Percentiles rank a stretch among this genome's conserved stretches.
These are phyloP conservation scores for Meteorus cinctellus DNA, from an alignment of 2,888 invertebrate species.

Conservation along the genomic window DNA sequence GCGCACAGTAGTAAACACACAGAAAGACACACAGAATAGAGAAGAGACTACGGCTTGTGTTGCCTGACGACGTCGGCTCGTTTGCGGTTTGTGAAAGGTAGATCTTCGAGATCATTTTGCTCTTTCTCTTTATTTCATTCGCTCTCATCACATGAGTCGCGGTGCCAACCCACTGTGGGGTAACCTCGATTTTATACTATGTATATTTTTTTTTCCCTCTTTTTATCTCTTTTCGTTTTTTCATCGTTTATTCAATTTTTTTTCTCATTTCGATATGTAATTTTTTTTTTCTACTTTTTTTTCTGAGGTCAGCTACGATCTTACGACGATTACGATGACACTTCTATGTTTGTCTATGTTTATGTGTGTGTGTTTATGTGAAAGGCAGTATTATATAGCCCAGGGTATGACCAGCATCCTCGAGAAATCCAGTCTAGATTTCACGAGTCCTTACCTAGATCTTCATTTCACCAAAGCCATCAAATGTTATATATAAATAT, in stretches of 20 bases:
- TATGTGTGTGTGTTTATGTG: constrained; percentile 35
- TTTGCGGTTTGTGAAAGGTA: constrained; percentile 46
- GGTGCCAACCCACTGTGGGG: constrained; percentile 32
- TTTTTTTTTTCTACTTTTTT: constrained; percentile 20
- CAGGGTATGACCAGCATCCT: constrained; percentile 39
- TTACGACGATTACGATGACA: constrained; percentile 40
- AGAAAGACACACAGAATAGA: constrained; percentile 35
- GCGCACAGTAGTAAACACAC: constrained; percentile 34
- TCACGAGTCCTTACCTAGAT: constrained; percentile 38
- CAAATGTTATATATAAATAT: constrained; percentile 6
- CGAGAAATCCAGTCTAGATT: constrained; percentile 51
- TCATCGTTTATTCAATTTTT: background rate
- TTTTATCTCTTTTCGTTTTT: constrained; percentile 28
- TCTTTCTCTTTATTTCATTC: constrained; percentile 11
- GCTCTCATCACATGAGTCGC: constrained; percentile 10
- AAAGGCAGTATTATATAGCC: constrained; percentile 44
- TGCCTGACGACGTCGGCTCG: constrained; percentile 30
- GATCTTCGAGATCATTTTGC: constrained; percentile 44
- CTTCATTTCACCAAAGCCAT: background rate
- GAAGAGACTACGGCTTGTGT: constrained; percentile 32
- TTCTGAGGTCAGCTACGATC: constrained; percentile 35
- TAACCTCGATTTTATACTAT: constrained; percentile 46
- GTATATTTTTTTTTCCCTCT: constrained; percentile 13
- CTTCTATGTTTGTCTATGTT: constrained; percentile 5
- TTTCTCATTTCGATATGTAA: background rate